These are phyloP conservation scores for Geotria australis DNA, from an alignment of 2,797 vertebrate species.

Conservation along the genomic window DNA sequence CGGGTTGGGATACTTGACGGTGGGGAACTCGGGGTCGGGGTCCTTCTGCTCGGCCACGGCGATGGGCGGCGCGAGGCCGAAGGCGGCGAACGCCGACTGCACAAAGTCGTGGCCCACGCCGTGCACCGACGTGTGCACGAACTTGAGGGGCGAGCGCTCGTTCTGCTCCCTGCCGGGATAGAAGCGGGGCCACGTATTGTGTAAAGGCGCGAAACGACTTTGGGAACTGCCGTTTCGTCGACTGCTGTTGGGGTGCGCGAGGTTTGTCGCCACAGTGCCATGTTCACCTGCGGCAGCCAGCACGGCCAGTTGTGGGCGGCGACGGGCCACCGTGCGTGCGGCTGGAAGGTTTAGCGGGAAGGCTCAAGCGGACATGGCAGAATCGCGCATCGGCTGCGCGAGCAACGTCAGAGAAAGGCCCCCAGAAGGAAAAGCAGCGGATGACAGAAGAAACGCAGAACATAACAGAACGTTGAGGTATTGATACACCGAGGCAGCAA, in stretches of 20 bases:
- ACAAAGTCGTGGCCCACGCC: conserved; percentile 72
- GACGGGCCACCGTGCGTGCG: no score
- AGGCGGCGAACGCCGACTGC: conserved; percentile 52
- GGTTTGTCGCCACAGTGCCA: no score
- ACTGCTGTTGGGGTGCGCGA: no score
- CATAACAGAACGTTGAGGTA: no score
- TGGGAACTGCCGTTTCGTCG: not conserved
- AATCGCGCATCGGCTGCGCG: no score
- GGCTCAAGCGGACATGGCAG: no score
- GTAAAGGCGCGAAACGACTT: not conserved
- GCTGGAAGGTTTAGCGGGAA: no score
- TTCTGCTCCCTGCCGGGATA: conserved; percentile 33
- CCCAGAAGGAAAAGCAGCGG: no score
- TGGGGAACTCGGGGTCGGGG: conserved; percentile 77
- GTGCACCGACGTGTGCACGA: conserved; percentile 89
- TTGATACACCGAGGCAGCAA: no score
- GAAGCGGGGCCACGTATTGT: not conserved
- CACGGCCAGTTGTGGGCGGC: not conserved
- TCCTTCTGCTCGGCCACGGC: conserved; percentile 71
- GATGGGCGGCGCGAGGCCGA: conserved; percentile 39
- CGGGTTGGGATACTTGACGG: conserved; percentile 81
- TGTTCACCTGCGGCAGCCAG: no score
- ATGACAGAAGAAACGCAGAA: no score
- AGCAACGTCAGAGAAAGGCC: no score
- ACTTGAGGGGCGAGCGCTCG: conserved; percentile 37